Conservation (phyloP, 2,113 vertebrate genomes). For the Rutilus rutilus region DNA sequence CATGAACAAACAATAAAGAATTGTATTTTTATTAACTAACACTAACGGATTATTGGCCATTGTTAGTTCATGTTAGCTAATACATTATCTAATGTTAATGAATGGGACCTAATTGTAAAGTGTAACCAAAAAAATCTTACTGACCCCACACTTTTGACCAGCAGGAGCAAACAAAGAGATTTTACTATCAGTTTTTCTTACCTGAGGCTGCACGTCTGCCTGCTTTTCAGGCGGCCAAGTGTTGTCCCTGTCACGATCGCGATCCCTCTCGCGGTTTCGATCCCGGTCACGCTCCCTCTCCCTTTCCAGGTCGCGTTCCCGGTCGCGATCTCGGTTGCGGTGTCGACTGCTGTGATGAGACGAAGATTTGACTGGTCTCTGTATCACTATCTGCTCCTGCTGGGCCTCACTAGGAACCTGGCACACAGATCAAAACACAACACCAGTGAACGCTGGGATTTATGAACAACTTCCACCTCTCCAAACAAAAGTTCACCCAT, state of each 20-base stretch:
- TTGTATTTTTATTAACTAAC: too few relatives aligned
- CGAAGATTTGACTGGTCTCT: constrained; percentile 92
- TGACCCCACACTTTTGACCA: too few relatives aligned
- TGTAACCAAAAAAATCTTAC: too few relatives aligned
- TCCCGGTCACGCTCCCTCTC: constrained; percentile 72
- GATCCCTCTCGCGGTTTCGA: constrained; percentile 70
- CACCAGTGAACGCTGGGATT: not conserved
- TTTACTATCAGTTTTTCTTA: constrained; percentile 57
- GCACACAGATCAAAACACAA: constrained; percentile 15
- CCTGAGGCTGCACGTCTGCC: constrained; percentile 90
- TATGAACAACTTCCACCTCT: not conserved
- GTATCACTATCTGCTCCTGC: constrained; percentile 90
- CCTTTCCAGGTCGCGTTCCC: constrained; percentile 70
- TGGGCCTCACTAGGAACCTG: constrained; percentile 90
- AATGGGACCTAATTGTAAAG: too few relatives aligned
- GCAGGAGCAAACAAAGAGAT: not conserved
- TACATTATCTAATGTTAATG: too few relatives aligned
- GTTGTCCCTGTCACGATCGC: constrained; percentile 77
- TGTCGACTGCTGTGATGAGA: constrained; percentile 90
- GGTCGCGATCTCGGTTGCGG: constrained; percentile 77
- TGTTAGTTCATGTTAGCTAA: too few relatives aligned
- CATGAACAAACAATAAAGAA: too few relatives aligned
- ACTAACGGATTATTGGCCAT: too few relatives aligned
- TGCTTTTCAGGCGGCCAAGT: constrained; percentile 90
- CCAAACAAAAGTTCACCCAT: not conserved